Evolutionary conservation across 2,888 invertebrate genomes (phyloP).

Genomic region (Anthoptus insignis): DNA sequence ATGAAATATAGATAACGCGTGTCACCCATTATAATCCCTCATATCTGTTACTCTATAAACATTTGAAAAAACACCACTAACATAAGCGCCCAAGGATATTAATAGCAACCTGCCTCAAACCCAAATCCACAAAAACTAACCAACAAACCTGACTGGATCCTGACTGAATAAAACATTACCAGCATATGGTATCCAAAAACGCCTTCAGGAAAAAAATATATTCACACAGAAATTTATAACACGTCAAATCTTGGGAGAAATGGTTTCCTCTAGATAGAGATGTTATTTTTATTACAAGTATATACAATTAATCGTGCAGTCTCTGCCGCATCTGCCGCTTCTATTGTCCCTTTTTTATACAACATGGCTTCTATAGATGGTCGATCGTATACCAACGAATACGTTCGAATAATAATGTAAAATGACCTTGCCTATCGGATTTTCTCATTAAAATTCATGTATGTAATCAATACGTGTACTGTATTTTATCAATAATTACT

Average conservation of each 20-base stretch:
- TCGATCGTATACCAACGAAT: constrained; percentile 33
- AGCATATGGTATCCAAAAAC: constrained; percentile 63
- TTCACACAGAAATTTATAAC: constrained; percentile 81
- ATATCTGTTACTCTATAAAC: constrained; percentile 22
- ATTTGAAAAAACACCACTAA: constrained; percentile 19
- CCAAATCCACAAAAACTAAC: constrained; percentile 37
- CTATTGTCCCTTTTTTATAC: constrained; percentile 67
- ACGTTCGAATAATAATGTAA: constrained; percentile 39
- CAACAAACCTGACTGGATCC: constrained; percentile 50
- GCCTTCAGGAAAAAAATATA: constrained; percentile 64
- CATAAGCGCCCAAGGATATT: constrained; percentile 25
- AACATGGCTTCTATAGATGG: constrained; percentile 43
- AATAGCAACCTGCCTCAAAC: constrained; percentile 24
- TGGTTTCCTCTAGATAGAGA: constrained; percentile 84
- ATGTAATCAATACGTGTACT: constrained; percentile 70
- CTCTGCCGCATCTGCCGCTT: constrained; percentile 75
- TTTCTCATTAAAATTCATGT: constrained; percentile 73
- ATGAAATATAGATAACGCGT: background rate
- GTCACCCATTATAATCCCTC: background rate
- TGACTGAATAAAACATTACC: constrained; percentile 62
- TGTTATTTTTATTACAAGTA: constrained; percentile 70
- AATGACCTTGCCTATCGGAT: constrained; percentile 56
- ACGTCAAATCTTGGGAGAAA: constrained; percentile 83
- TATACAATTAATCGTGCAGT: constrained; percentile 83
- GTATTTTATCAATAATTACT: constrained; percentile 72